These are phyloP conservation scores for Nothobranchius kuhntae DNA, from an alignment of 2,113 vertebrate genomes.

Conservation along the genomic window DNA sequence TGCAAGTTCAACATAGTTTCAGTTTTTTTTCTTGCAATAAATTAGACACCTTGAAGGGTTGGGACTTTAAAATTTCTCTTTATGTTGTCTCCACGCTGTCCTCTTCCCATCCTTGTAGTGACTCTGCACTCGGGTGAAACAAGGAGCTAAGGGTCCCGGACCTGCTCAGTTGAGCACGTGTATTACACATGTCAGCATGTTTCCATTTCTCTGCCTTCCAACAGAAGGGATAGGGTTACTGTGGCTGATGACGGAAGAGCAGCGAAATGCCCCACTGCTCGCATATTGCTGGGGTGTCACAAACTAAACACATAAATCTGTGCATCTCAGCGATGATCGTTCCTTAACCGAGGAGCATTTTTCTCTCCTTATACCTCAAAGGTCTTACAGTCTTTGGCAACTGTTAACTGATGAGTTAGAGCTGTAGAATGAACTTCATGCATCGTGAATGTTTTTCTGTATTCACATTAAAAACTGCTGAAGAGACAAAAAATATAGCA, in stretches of 20 bases:
- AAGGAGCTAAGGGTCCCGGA: slow-evolving; percentile 15
- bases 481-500: neutral
- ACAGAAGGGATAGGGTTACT: slow-evolving; percentile 83
- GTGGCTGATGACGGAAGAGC: slow-evolving; percentile 85
- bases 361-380: too few relatives aligned
- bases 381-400: too few relatives aligned
- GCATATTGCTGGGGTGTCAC: slow-evolving; percentile 80
- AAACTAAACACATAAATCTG: slow-evolving; percentile 79
- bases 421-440: too few relatives aligned
- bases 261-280: slow-evolving; percentile 82
- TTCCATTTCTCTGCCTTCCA: slow-evolving; percentile 63
- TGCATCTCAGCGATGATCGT: slow-evolving; percentile 70
- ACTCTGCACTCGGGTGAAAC: slow-evolving; percentile 62
- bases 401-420: too few relatives aligned
- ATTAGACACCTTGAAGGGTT: too few relatives aligned
- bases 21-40: neutral
- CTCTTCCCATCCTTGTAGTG: slow-evolving; percentile 41
- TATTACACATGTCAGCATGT: slow-evolving; percentile 93
- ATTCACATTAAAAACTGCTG: slow-evolving; percentile 12
- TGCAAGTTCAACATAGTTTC: slow-evolving; percentile 45
- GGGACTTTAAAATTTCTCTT: neutral
- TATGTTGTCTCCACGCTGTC: slow-evolving; percentile 40
- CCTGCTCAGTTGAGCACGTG: slow-evolving; percentile 80
- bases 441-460: too few relatives aligned
- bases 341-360: too few relatives aligned